Percentiles rank a stretch among this genome's conserved stretches.
These are phyloP conservation scores for Bombycilla garrulus DNA, from an alignment of 2,113 vertebrate species.

Conservation along the genomic window DNA sequence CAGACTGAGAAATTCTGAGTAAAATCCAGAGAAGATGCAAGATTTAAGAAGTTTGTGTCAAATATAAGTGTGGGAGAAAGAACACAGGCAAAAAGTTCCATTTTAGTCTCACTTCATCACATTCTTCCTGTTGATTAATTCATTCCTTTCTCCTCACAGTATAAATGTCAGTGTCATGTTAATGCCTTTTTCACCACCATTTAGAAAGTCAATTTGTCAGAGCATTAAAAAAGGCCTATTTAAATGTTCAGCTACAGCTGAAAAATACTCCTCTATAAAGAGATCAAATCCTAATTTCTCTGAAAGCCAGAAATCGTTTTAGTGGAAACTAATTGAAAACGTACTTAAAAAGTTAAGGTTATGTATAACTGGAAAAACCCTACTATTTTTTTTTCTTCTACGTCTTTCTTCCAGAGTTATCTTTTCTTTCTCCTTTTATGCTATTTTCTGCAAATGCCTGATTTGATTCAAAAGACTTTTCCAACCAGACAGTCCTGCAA, in stretches of 20 bases:
- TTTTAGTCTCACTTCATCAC: neutral
- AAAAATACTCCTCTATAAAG: neutral
- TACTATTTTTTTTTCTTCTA: neutral
- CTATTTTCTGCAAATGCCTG: neutral
- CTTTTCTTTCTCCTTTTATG: neutral
- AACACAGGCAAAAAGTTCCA: neutral
- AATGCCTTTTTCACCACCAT: neutral
- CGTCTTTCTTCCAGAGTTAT: neutral
- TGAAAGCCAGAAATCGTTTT: neutral
- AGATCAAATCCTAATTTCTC: neutral
- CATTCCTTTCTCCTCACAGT: neutral
- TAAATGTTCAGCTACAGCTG: neutral
- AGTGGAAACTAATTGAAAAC: neutral
- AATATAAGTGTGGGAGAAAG: neutral
- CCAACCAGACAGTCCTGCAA: neutral
- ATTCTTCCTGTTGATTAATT: neutral
- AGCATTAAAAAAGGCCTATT: neutral
- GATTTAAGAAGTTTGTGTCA: neutral
- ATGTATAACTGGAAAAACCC: neutral
- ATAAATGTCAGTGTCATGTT: neutral
- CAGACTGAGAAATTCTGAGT: neutral
- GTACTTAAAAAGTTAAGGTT: neutral
- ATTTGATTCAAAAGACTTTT: neutral
- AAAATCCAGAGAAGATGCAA: neutral
- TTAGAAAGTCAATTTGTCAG: neutral